Base-by-base conservation (phyloP, 1,140 invertebrate genomes). In the Drosophila elegans region DNA sequence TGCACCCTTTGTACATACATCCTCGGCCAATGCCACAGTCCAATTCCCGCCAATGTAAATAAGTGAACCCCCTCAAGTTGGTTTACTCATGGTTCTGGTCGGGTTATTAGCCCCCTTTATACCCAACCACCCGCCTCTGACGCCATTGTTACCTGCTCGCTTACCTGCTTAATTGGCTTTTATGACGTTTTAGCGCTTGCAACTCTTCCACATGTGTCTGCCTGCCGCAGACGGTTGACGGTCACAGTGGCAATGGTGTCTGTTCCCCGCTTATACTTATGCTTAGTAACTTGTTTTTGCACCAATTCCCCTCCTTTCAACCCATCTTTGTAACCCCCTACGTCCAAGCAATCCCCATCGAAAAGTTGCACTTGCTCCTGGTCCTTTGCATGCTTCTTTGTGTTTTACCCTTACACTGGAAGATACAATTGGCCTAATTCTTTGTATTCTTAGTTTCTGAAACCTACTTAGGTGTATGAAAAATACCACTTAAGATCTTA, bases 141-240 rank as follows among this genome's bases (percentile, higher is more conserved):
- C 21, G 38, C 51, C 66, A 56, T 75, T 84, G 84, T 55, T 80
- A 80, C 81, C 82, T 89, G 82, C 74, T 78, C 69, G 80, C 64
- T 89, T 89, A 80, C 80, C 85, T 90, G 85, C 80, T 90, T 89
- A 89, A 89, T 89, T 89, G 84, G 84, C 84, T 89, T 83, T 89
- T 89, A 89, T 89, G 84, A 89, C 84, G 84, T 89, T 89, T 89
- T 89, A 78, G 84, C 84, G 84, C 84, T 89, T 81, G 67, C 68
- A 72, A 60, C 72, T 69, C 66, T 71, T 25, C 60, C 49, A 52
- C 71, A 66, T 39, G 57, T 53, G 41, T 27, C 64, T 76, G 54
- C 53, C 64, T 76, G 54, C 53, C 63, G 45, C 60, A 63, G 60
- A 63, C 60, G 51, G 60, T 57, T 63, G 60, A 63, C 60, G 60